phyloP scores from a whole-genome alignment of 2,113 vertebrate species.

The Gila orcuttii region DNA sequence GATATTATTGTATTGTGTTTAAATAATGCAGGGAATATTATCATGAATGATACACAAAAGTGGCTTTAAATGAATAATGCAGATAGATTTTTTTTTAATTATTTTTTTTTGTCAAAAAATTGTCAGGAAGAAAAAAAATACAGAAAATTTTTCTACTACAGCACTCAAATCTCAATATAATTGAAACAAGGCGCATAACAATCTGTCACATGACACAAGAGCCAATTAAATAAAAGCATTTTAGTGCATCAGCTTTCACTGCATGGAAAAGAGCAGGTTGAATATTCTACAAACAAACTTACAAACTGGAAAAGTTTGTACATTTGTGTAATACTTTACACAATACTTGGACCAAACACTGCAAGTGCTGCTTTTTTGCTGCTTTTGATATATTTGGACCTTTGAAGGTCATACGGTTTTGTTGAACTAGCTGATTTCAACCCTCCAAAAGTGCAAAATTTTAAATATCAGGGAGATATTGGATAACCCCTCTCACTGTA shows the following conservation, averaged over 20 bases:
- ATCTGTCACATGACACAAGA: not conserved
- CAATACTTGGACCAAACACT: not conserved
- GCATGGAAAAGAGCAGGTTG: not conserved
- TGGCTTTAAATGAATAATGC: not conserved
- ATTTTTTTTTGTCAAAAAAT: no score
- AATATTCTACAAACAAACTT: not conserved
- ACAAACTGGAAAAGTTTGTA: not conserved
- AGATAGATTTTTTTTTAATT: not conserved
- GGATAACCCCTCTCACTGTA: constrained; percentile 26
- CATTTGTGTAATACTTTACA: not conserved
- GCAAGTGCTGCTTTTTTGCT: not conserved
- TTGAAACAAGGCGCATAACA: not conserved
- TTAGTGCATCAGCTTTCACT: not conserved
- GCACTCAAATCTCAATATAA: not conserved
- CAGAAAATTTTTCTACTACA: not conserved
- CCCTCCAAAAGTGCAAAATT: constrained; percentile 1
- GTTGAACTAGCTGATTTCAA: constrained; percentile 1
- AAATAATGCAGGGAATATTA: not conserved
- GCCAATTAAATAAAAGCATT: not conserved
- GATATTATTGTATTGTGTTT: not conserved
- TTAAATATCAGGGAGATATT: constrained; percentile 4
- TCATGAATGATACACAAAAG: not conserved
- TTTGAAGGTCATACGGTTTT: constrained; percentile 10
- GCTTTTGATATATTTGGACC: not conserved
- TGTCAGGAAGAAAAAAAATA: not conserved